phyloP scores from a whole-genome alignment of 2,888 invertebrate genomes.

The Thumatha senex region DNA sequence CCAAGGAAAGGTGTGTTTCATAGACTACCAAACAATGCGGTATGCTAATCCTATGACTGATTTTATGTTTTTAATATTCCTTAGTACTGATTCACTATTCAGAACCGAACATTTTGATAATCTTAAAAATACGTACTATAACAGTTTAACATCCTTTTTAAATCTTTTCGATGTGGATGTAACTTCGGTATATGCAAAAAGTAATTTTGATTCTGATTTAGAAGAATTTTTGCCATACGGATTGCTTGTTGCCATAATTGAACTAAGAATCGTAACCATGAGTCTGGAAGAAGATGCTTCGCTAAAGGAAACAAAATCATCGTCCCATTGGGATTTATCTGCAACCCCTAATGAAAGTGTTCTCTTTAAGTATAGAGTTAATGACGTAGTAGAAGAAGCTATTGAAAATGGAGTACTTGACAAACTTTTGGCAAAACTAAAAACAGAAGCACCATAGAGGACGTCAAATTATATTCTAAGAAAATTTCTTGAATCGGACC shows the following conservation, averaged over 20 bases:
- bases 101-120: slow-evolving; percentile 54
- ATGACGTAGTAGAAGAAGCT: slow-evolving; percentile 63
- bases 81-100: slow-evolving; percentile 63
- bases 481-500: too few relatives aligned
- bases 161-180: slow-evolving; percentile 51
- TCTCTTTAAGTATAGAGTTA: slow-evolving; percentile 52
- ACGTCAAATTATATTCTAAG: background rate
- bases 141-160: slow-evolving; percentile 52
- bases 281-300: slow-evolving; percentile 47
- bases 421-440: background rate
- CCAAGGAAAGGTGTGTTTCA: slow-evolving; percentile 55
- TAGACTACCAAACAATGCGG: slow-evolving; percentile 71
- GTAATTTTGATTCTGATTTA: slow-evolving; percentile 53
- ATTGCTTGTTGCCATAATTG: slow-evolving; percentile 58
- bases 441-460: background rate
- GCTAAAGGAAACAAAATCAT: slow-evolving; percentile 35
- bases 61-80: slow-evolving; percentile 60
- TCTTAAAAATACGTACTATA: slow-evolving; percentile 55
- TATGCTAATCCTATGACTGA: slow-evolving; percentile 67
- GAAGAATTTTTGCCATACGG: slow-evolving; percentile 57
- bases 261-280: slow-evolving; percentile 56
- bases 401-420: slow-evolving; percentile 51
- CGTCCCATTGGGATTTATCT: slow-evolving; percentile 27
- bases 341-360: slow-evolving; percentile 38
- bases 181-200: slow-evolving; percentile 48